These are phyloP conservation scores for Dinomys branickii DNA, from an alignment of 2,113 vertebrate genomes.

Conservation along the genomic window DNA sequence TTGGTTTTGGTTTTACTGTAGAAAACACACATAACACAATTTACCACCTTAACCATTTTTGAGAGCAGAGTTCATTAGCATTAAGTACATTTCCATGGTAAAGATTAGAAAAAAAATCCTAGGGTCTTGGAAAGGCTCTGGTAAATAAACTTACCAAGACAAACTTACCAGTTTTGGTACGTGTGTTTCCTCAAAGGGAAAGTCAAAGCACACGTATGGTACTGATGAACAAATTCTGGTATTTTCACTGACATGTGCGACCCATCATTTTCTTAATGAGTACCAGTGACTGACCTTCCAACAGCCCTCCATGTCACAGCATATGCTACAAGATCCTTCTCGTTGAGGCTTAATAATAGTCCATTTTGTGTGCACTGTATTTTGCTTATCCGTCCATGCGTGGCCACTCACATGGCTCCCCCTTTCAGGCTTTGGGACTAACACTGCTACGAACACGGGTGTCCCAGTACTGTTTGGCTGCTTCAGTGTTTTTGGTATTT, in stretches of 20 bases:
- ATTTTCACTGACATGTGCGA: not conserved
- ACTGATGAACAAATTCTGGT: no score
- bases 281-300: not conserved
- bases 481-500: not conserved
- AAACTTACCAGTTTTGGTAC: not conserved
- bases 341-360: not conserved
- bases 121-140: not conserved
- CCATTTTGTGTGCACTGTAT: rapidly evolving
- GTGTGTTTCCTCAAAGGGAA: not conserved
- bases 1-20: not conserved
- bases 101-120: not conserved
- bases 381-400: rapidly evolving
- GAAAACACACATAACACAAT: not conserved
- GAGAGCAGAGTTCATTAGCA: rapidly evolving
- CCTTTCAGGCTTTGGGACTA: not conserved
- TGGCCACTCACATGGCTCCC: rapidly evolving
- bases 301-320: rapidly evolving
- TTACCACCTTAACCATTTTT: not conserved
- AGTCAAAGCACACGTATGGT: not conserved
- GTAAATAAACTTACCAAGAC: no score
- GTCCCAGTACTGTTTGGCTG: rapidly evolving
- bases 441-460: rapidly evolving
- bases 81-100: not conserved
- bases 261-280: not conserved
- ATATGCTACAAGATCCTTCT: not conserved